Evolutionary conservation across 2,797 vertebrate genomes (phyloP).

Genomic region (Salarias fasciatus): DNA sequence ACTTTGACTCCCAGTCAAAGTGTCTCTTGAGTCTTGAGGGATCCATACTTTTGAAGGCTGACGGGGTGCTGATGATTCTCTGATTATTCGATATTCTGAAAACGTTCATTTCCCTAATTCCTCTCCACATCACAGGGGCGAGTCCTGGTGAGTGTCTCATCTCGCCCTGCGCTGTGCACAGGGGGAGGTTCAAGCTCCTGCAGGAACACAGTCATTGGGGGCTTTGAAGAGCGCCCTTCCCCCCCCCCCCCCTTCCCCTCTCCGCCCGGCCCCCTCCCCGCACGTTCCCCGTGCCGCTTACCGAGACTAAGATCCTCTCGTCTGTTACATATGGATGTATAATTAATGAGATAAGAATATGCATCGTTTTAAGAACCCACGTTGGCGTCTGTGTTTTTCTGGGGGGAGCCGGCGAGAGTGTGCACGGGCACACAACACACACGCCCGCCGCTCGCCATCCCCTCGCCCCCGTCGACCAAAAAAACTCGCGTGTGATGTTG

Average conservation of each 20-base stretch:
- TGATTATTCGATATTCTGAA: constrained; percentile 86
- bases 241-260: constrained; percentile 64
- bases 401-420: constrained; percentile 12
- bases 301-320: constrained; percentile 84
- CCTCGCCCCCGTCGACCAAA: constrained; percentile 65
- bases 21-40: constrained; percentile 83
- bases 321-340: constrained; percentile 86
- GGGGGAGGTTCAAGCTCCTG: constrained; percentile 81
- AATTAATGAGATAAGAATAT: constrained; percentile 86
- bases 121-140: constrained; percentile 84
- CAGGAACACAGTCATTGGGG: constrained; percentile 84
- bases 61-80: constrained; percentile 84
- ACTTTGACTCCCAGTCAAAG: constrained; percentile 85
- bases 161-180: constrained; percentile 80
- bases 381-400: constrained; percentile 74
- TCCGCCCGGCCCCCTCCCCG: constrained; percentile 71
- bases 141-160: constrained; percentile 84
- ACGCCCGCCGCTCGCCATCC: constrained; percentile 37
- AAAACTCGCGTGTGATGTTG: constrained; percentile 71
- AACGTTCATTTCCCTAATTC: constrained; percentile 86
- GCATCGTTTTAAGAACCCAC: constrained; percentile 80
- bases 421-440: constrained; percentile 11
- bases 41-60: constrained; percentile 84
- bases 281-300: constrained; percentile 79
- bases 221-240: constrained; percentile 80